These are phyloP conservation scores for Ctenicera cuprea DNA, from an alignment of 2,888 invertebrate genomes.

Conservation along the genomic window DNA sequence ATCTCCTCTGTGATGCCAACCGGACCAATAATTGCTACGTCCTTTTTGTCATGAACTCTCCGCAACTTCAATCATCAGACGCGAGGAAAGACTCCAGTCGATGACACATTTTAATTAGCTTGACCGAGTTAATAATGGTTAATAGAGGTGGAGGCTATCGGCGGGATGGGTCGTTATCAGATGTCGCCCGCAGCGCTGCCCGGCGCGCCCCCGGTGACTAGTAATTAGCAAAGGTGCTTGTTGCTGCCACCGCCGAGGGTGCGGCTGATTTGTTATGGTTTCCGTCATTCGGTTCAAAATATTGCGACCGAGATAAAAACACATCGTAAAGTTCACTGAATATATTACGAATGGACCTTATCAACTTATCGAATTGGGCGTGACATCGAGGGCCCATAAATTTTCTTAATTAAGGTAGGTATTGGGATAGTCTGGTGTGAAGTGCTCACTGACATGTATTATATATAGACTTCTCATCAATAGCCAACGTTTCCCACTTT, in stretches of 20 bases:
- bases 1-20: slow-evolving; percentile 62
- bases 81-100: slow-evolving; percentile 22
- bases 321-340: slow-evolving; percentile 65
- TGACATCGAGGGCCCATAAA: slow-evolving; percentile 65
- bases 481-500: background rate
- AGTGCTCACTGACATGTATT: slow-evolving; percentile 62
- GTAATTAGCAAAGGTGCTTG: slow-evolving; percentile 63
- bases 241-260: slow-evolving; percentile 57
- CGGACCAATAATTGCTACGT: slow-evolving; percentile 64
- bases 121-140: slow-evolving; percentile 49
- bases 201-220: slow-evolving; percentile 54
- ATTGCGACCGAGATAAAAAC: slow-evolving; percentile 66
- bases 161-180: slow-evolving; percentile 58
- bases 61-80: slow-evolving; percentile 33
- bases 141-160: slow-evolving; percentile 55
- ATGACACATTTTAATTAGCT: slow-evolving; percentile 50
- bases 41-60: slow-evolving; percentile 42
- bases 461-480: slow-evolving; percentile 32
- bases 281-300: slow-evolving; percentile 62
- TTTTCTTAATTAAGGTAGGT: slow-evolving; percentile 67
- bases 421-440: slow-evolving; percentile 63
- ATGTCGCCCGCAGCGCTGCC: slow-evolving; percentile 54
- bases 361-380: slow-evolving; percentile 66
- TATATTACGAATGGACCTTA: slow-evolving; percentile 64
- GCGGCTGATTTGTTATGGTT: slow-evolving; percentile 64